A percentile compares a stretch with the other conserved stretches of the same genome.
These are phyloP conservation scores for Musca vetustissima DNA, from an alignment of 1,140 invertebrate species.

Conservation along the genomic window DNA sequence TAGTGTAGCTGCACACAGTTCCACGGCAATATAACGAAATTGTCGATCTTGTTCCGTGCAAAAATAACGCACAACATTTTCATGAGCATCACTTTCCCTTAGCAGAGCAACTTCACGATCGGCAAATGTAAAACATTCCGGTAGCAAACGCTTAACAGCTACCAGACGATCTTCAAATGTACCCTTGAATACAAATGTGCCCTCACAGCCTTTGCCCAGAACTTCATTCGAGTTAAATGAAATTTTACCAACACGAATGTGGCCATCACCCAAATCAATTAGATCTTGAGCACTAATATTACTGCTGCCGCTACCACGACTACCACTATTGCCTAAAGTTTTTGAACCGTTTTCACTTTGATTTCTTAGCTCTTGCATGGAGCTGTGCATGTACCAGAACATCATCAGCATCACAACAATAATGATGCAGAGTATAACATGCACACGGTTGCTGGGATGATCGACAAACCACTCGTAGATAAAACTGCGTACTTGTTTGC, in stretches of 20 bases:
- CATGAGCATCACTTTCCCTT: constrained; percentile 92
- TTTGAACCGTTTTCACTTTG: constrained; percentile 54
- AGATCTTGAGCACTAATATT: constrained; percentile 45
- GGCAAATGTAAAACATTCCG: constrained; percentile 93
- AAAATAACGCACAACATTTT: constrained; percentile 93
- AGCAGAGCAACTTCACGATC: constrained; percentile 95
- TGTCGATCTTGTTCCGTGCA: constrained; percentile 85
- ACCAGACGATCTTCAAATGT: constrained; percentile 90
- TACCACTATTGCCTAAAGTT: constrained; percentile 36
- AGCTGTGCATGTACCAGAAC: constrained; percentile 70
- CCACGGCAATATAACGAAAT: constrained; percentile 95
- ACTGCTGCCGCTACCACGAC: constrained; percentile 35
- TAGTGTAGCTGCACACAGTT: constrained; percentile 92
- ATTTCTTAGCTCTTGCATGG: constrained; percentile 49
- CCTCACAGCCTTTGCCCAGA: constrained; percentile 97
- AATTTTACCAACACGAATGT: constrained; percentile 87
- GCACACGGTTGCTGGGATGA: constrained; percentile 55
- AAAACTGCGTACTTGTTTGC: constrained; percentile 47
- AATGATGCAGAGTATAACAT: constrained; percentile 67
- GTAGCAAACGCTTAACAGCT: constrained; percentile 94
- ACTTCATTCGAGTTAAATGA: constrained; percentile 82
- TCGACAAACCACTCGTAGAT: constrained; percentile 54
- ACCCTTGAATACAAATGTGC: constrained; percentile 94
- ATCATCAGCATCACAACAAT: constrained; percentile 65
- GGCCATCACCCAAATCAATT: constrained; percentile 71